phyloP scores from a whole-genome alignment of 1,140 invertebrate species.

The Euwallacea similis region DNA sequence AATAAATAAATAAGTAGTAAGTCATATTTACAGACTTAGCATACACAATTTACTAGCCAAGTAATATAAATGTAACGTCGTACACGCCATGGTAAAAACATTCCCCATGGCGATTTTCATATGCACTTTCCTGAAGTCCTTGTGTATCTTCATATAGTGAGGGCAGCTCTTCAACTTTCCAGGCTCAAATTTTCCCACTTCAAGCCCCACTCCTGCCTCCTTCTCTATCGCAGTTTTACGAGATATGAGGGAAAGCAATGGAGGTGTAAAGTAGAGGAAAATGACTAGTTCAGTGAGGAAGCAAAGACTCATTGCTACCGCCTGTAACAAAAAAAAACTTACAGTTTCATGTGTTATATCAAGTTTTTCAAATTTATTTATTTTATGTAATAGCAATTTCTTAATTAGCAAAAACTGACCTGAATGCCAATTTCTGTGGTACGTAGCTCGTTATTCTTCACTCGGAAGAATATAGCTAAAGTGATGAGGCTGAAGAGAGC shows the following conservation, averaged over 20 bases:
- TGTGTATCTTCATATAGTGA: conserved; percentile 69
- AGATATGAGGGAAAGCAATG: conserved; percentile 67
- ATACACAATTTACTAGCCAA: conserved; percentile 60
- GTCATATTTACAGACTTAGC: conserved; percentile 22
- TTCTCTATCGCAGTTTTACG: conserved; percentile 69
- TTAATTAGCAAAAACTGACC: conserved; percentile 38
- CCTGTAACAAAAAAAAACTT: conserved; percentile 57
- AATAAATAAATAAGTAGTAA: conserved; percentile 39
- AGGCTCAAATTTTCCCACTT: conserved; percentile 67
- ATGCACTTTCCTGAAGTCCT: conserved; percentile 68
- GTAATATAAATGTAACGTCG: conserved; percentile 69
- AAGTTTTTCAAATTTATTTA: not conserved
- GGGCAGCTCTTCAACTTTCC: conserved; percentile 70
- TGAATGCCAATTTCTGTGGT: conserved; percentile 44
- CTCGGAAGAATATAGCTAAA: conserved; percentile 57
- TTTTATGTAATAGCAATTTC: not conserved
- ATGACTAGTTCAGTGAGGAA: conserved; percentile 71
- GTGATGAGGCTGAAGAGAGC: conserved; percentile 72
- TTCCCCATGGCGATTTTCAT: conserved; percentile 72
- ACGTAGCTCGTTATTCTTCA: conserved; percentile 41
- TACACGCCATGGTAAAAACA: conserved; percentile 71
- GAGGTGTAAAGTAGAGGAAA: conserved; percentile 68
- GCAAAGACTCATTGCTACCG: conserved; percentile 64
- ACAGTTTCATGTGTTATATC: too few species aligned
- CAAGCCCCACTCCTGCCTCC: conserved; percentile 69